Base-by-base conservation (phyloP, 2,888 invertebrate genomes). In the Paralinhomoeus sp. region DNA sequence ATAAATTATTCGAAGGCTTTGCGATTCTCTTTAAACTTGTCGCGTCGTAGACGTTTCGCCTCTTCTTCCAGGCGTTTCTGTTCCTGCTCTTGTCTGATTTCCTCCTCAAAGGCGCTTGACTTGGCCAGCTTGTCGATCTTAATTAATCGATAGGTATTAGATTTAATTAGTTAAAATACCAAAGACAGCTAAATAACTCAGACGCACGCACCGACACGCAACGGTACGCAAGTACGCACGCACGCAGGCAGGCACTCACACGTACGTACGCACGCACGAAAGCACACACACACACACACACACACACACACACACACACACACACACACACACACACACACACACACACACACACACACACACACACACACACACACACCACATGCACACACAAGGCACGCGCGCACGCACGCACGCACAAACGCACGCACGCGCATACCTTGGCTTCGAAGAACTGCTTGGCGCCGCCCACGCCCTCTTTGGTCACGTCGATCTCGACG, bases 361-460 rank as follows among this genome's bases (percentile, higher is more conserved):
- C n/a, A n/a, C n/a, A n/a, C n/a, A n/a, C n/a, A n/a, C n/a, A n/a
- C n/a, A n/a, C n/a, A n/a, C n/a, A n/a, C 35, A 35, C 35, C n/a
- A 35, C 3, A 5, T 15, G 17, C 9, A 12, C 9, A 35, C 17
- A 5, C 18, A 35, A n/a, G n/a, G n/a, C n/a, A n/a, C n/a, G n/a
- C n/a, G n/a, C n/a, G n/a, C n/a, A n/a, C n/a, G n/a, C n/a, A n/a
- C n/a, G n/a, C 35, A 35, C 35, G 17, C 3, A 5, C 5, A 35
- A 5, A 12, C 9, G 17, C 17, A 5, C 18, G 17, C 27, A 27
- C 27, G 7, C 27, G 5, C 44, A 46, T 62, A 77, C 77, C 70
- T 89, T 89, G 0, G 85, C 83, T 69, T 87, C 84, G 60, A 89
- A 89, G 70, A 89, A 89, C 60, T 78, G 77, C 63, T 87, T 87